A percentile compares a stretch with the other conserved stretches of the same genome.
phyloP scores from a whole-genome alignment of 2,797 vertebrate genomes.

The Clarias fuscus region DNA sequence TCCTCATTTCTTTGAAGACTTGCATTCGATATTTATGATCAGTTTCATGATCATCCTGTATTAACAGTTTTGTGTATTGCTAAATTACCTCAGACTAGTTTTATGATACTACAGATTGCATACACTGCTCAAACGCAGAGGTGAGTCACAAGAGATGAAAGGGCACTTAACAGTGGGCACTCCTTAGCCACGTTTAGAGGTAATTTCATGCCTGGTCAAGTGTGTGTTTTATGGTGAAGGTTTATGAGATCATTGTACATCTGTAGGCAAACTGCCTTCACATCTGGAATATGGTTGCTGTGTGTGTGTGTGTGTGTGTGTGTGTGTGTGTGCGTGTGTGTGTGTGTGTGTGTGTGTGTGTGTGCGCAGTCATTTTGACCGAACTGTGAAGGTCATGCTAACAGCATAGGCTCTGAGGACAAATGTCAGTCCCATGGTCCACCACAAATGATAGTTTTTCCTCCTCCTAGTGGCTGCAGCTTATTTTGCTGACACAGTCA shows the following conservation, averaged over 20 bases:
- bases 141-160: constrained; percentile 23
- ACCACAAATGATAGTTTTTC: constrained; percentile 4
- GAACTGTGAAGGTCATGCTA: constrained; percentile 43
- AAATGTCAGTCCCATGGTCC: constrained; percentile 11
- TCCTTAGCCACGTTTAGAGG: neutral
- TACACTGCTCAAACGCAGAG: neutral
- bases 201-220: constrained; percentile 17
- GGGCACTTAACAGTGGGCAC: neutral
- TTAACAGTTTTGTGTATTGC: neutral
- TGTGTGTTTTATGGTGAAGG: constrained; percentile 6
- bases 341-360: no score
- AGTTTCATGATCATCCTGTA: neutral
- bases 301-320: neutral
- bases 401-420: constrained; percentile 14
- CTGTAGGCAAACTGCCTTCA: neutral
- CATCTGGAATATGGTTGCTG: neutral
- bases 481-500: neutral
- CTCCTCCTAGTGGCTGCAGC: neutral
- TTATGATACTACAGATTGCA: neutral
- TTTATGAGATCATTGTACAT: constrained; percentile 5
- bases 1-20: neutral
- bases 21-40: neutral
- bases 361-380: constrained; percentile 18
- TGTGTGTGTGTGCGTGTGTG: neutral
- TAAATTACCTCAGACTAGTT: neutral